Conservation (phyloP, 2,113 vertebrate species). For the Acanthochromis polyacanthus region DNA sequence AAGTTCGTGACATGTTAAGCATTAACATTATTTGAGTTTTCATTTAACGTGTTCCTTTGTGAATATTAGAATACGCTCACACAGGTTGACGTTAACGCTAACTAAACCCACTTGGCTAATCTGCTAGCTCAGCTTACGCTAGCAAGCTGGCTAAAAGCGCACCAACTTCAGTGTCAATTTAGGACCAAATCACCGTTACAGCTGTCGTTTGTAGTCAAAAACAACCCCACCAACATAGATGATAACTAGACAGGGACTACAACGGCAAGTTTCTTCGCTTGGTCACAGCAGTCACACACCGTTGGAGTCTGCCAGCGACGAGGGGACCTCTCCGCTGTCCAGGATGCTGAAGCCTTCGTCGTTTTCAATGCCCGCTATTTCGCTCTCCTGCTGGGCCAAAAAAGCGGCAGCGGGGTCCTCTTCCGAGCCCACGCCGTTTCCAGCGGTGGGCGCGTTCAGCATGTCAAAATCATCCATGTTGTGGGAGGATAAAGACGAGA, state of each 20-base stretch:
- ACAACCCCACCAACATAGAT: background rate
- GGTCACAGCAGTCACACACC: constrained; percentile 65
- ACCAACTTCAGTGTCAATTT: background rate
- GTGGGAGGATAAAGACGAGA: background rate
- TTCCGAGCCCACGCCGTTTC: constrained; percentile 85
- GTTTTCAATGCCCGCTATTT: constrained; percentile 95
- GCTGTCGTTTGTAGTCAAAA: background rate
- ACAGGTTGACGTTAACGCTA: background rate
- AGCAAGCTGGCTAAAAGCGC: constrained; percentile 20
- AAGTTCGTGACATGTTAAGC: background rate
- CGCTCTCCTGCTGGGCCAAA: constrained; percentile 93
- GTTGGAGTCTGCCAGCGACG: constrained; percentile 78
- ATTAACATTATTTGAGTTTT: rapidly evolving
- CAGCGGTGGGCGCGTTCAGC: constrained; percentile 76
- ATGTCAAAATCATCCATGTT: constrained; percentile 88
- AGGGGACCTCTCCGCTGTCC: constrained; percentile 90
- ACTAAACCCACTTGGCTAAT: constrained; percentile 13
- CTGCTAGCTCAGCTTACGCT: constrained; percentile 48
- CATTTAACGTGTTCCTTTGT: background rate
- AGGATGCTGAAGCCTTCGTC: constrained; percentile 94
- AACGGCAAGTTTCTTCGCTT: too few species aligned
- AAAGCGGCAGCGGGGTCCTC: constrained; percentile 95
- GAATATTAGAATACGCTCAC: too few species aligned
- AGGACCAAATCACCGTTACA: background rate
- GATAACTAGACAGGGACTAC: background rate